A percentile compares a stretch with the other conserved stretches of the same genome.
Conservation (phyloP, 2,888 invertebrate genomes). For the Heliconius ismenius region DNA sequence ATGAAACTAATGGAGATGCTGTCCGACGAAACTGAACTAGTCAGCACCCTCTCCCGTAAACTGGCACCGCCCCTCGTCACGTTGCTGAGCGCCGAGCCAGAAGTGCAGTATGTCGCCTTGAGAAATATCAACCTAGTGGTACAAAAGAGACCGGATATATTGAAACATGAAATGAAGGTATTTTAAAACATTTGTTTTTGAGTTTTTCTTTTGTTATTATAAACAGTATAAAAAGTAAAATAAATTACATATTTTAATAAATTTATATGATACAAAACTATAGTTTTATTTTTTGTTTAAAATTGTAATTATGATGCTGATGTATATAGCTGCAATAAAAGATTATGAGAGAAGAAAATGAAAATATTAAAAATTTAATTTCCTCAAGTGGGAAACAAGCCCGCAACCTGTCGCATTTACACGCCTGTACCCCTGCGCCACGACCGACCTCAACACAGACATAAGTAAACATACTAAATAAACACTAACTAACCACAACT, state of each 20-base stretch:
- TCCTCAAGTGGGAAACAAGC: too few relatives aligned
- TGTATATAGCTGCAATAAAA: too few relatives aligned
- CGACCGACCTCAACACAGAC: background rate
- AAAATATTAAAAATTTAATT: too few relatives aligned
- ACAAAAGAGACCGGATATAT: constrained; percentile 98
- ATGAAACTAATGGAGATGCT: constrained; percentile 91
- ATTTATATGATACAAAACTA: too few relatives aligned
- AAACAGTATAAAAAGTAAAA: background rate
- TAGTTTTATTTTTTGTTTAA: too few relatives aligned
- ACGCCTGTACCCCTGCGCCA: too few relatives aligned
- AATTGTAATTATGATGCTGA: too few relatives aligned
- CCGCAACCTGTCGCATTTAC: too few relatives aligned
- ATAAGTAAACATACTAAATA: background rate
- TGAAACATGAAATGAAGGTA: constrained; percentile 99
- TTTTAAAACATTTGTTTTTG: background rate
- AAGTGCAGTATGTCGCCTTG: constrained; percentile 99
- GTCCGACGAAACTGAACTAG: constrained; percentile 95
- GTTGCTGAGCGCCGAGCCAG: constrained; percentile 97
- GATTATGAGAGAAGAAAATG: too few relatives aligned
- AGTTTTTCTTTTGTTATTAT: background rate
- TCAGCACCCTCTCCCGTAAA: constrained; percentile 96
- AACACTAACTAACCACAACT: background rate
- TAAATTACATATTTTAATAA: too few relatives aligned
- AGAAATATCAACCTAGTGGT: constrained; percentile 99
- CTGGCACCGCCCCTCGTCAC: constrained; percentile 99